Conservation (phyloP, 30 jellyfish, hydroid and myxozoan genomes). For the Sanderia malayensis region DNA sequence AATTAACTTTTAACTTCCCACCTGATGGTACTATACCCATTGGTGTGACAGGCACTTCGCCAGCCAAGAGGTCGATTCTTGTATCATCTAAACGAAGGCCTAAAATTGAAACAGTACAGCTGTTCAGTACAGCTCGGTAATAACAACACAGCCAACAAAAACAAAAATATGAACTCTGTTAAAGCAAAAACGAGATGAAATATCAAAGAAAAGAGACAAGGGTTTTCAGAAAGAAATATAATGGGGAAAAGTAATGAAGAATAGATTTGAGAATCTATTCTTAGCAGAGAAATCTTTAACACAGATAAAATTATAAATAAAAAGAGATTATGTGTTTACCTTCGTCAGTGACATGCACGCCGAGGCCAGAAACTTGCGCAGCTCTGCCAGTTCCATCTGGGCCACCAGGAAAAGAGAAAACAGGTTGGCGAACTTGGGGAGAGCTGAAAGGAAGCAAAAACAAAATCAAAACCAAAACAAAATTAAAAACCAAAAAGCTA, state of each 20-base stretch:
- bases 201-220: too few relatives aligned
- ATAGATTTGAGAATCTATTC: too few relatives aligned
- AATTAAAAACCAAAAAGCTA: too few relatives aligned
- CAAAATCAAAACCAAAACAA: neutral
- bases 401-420: conserved; percentile 79
- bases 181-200: too few relatives aligned
- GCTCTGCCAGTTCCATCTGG: conserved; percentile 54
- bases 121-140: too few relatives aligned
- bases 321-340: conserved; percentile 2
- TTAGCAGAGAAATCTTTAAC: too few relatives aligned
- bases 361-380: conserved; percentile 71
- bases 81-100: conserved; percentile 92
- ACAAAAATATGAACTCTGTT: too few relatives aligned
- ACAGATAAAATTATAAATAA: too few relatives aligned
- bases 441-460: conserved; percentile 58
- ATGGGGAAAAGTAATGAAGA: too few relatives aligned
- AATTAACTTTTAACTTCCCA: conserved; percentile 24
- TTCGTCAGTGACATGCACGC: conserved; percentile 49
- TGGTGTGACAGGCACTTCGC: conserved; percentile 93
- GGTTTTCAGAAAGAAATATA: too few relatives aligned
- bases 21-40: conserved; percentile 89
- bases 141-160: too few relatives aligned
- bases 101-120: too few relatives aligned
- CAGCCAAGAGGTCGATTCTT: conserved; percentile 80
- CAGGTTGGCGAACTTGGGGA: conserved; percentile 94